These are phyloP conservation scores for Seira musarum DNA, from an alignment of 2,888 invertebrate genomes.

Conservation along the genomic window DNA sequence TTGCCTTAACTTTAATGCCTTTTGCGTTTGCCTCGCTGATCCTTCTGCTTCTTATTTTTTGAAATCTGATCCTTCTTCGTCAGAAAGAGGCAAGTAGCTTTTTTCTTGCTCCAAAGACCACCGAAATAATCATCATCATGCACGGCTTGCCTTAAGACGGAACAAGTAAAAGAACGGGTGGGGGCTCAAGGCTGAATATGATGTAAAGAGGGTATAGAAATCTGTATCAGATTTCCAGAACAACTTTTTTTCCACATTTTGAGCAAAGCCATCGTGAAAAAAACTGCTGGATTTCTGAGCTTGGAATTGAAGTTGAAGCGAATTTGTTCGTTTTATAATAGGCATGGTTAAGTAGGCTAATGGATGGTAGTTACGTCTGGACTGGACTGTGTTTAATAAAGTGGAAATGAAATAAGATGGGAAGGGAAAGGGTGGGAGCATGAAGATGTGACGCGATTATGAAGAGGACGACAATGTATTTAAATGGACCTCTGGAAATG, in stretches of 20 bases:
- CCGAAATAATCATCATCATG: constrained; percentile 42
- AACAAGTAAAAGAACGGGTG: no score
- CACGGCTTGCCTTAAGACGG: constrained; percentile 32
- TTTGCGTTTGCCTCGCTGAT: constrained; percentile 48
- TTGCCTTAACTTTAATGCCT: no score
- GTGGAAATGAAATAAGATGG: constrained; percentile 47
- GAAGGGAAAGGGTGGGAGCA: constrained; percentile 28
- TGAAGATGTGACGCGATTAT: constrained; percentile 36
- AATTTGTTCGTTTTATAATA: no score
- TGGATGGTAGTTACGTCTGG: no score
- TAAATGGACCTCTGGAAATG: background rate
- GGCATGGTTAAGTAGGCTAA: no score
- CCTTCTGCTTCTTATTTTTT: constrained; percentile 30
- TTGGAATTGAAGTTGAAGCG: constrained; percentile 1
- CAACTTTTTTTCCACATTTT: no score
- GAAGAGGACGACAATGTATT: constrained; percentile 14
- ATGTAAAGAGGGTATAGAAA: background rate
- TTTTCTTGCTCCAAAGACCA: no score
- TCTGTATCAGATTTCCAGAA: constrained; percentile 20
- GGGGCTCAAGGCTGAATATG: no score
- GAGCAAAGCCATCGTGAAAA: constrained; percentile 36
- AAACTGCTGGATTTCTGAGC: constrained; percentile 15
- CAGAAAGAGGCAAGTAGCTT: no score
- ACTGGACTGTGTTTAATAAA: constrained; percentile 54
- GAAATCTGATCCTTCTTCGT: constrained; percentile 48